Evolutionary conservation across 1,140 invertebrate genomes (phyloP), one percentile per base, ranked within the genome.

Genomic region (Ruditapes philippinarum): DNA sequence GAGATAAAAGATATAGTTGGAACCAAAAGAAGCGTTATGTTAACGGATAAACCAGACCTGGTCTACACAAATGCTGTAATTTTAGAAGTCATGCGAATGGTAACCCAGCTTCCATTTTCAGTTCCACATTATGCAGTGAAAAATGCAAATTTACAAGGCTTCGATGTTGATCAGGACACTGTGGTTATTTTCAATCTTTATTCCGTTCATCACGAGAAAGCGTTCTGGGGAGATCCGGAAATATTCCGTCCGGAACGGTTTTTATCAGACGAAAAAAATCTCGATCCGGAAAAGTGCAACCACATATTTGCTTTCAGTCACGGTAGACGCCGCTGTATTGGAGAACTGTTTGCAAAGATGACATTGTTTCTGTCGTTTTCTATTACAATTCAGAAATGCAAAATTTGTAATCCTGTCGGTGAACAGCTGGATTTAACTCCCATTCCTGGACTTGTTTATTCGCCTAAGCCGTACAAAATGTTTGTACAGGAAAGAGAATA

Each of bases 1-100:
- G n/a, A n/a, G n/a, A n/a, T n/a, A n/a, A n/a, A n/a, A n/a, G n/a
- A n/a, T n/a, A 97, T 99, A 0, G 97, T 99, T n/a, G 98, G 98
- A 31, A 97, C 97, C 38, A 51, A 92, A 12, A 96, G 98, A 36
- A 96, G 98, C 92, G 98, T 98, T 0, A n/a, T n/a, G 97, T 96
- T 98, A 0, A 97, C 98, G 90, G 98, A 99, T 94, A 96, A 89
- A 54, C 42, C 28, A 22, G 49, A 74, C 11, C 65, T 95, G 73
- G 88, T 91, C 17, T 95, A 91, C 73, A 91, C 91, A 2, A 90
- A 94, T 33, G 94, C 94, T 0, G 83, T 89, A 14, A 82, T 95
- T 19, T 89, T 90, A 57, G 94, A 95, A 79, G 74, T 93, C 0
- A 90, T 89, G n/a, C n/a, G n/a, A n/a, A n/a, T n/a, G n/a, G n/a